phyloP scores from a whole-genome alignment of 2,797 vertebrate species.

The Oryzias sinensis region DNA sequence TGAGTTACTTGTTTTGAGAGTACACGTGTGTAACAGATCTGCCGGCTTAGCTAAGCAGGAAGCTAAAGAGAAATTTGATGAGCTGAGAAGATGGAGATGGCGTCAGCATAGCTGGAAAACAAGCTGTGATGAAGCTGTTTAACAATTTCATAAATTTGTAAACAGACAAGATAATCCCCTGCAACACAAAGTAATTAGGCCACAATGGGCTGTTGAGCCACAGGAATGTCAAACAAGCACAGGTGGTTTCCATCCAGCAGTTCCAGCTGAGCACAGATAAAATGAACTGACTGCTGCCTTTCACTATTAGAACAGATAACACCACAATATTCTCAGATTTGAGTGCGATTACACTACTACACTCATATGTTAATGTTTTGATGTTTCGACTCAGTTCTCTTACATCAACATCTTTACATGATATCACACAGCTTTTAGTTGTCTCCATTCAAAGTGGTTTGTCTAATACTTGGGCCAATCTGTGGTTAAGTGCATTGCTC shows the following conservation, averaged over 20 bases:
- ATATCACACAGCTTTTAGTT: too few relatives aligned
- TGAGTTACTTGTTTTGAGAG: constrained; percentile 17
- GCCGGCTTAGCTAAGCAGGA: constrained; percentile 30
- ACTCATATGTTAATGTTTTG: too few relatives aligned
- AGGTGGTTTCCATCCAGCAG: constrained; percentile 62
- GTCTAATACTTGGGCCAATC: too few relatives aligned
- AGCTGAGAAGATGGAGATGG: constrained; percentile 29
- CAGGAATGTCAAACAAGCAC: constrained; percentile 61
- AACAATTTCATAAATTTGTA: constrained; percentile 70
- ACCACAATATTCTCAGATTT: constrained; percentile 1
- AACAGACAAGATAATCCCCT: constrained; percentile 71
- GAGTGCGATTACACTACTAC: too few relatives aligned
- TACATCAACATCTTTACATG: too few relatives aligned
- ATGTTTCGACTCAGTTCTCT: too few relatives aligned
- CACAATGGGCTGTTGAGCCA: constrained; percentile 33
- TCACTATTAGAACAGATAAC: constrained; percentile 12
- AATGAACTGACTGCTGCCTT: constrained; percentile 10
- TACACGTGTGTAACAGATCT: constrained; percentile 55
- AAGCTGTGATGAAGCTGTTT: constrained; percentile 51
- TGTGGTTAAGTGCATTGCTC: too few relatives aligned
- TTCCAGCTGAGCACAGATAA: constrained; percentile 41
- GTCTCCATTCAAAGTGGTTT: too few relatives aligned
- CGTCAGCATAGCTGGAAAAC: constrained; percentile 66
- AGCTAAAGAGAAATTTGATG: constrained; percentile 38
- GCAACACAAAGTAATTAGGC: constrained; percentile 61